A percentile compares a stretch with the other conserved stretches of the same genome.
Conservation (phyloP, 2,113 vertebrate genomes). For the Falco punctatus region DNA sequence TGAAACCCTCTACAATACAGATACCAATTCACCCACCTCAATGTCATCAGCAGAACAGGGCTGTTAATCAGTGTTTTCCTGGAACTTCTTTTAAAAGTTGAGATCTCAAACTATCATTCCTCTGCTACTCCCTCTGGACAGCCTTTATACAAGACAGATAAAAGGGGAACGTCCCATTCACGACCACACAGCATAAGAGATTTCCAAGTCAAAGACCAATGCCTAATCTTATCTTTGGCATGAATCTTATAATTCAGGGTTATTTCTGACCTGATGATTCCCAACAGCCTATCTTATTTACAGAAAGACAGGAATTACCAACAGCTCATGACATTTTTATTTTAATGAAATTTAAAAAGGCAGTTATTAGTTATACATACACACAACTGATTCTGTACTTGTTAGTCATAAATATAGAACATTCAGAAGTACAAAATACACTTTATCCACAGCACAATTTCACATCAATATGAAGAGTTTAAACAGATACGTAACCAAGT, state of each 20-base stretch:
- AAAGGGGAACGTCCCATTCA: background rate
- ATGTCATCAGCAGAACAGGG: background rate
- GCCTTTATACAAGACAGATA: background rate
- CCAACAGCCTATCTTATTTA: background rate
- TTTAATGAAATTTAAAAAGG: conserved; percentile 79
- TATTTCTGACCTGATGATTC: background rate
- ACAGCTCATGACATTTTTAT: conserved; percentile 76
- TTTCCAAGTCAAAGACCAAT: background rate
- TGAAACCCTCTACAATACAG: background rate
- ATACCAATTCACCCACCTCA: background rate
- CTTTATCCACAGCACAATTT: conserved; percentile 76
- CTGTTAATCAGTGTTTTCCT: background rate
- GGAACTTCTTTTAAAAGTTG: background rate
- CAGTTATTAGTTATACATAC: conserved; percentile 79
- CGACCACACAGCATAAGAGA: background rate
- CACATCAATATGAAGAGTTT: conserved; percentile 73
- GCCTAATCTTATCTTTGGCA: background rate
- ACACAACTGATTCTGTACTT: conserved; percentile 73
- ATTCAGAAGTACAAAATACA: conserved; percentile 79
- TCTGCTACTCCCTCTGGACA: background rate
- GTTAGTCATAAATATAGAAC: conserved; percentile 81
- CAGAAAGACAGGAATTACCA: conserved; percentile 16
- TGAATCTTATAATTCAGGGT: background rate
- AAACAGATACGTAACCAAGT: conserved; percentile 63
- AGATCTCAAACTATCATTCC: background rate